phyloP scores from a whole-genome alignment of 2,797 vertebrate genomes.

The Acrossocheilus wenchowensis region DNA sequence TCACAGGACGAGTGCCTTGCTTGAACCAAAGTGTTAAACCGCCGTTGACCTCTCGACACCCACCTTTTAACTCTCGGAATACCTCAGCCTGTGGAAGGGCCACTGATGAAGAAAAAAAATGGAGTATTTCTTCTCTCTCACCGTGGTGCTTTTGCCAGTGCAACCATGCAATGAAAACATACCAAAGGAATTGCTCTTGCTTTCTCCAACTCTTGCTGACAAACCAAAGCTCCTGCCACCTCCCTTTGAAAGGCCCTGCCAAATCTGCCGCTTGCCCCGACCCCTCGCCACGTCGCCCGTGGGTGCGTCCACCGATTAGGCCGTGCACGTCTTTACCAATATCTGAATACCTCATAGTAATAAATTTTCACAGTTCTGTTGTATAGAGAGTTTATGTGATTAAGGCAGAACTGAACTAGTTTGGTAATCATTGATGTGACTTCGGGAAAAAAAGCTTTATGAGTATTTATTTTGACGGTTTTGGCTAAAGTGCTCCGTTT shows the following conservation, averaged over 20 bases:
- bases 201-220: slow-evolving; percentile 86
- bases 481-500: slow-evolving; percentile 83
- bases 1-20: slow-evolving; percentile 99
- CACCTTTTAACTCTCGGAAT: slow-evolving; percentile 97
- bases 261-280: slow-evolving; percentile 67
- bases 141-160: slow-evolving; percentile 97
- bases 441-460: slow-evolving; percentile 86
- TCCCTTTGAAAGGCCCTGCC: slow-evolving; percentile 67
- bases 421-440: slow-evolving; percentile 92
- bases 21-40: slow-evolving; percentile 99
- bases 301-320: slow-evolving; percentile 83
- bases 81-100: slow-evolving; percentile 99
- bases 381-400: slow-evolving; percentile 96
- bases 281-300: slow-evolving; percentile 67
- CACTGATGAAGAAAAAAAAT: slow-evolving; percentile 89
- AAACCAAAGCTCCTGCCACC: slow-evolving; percentile 89
- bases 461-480: slow-evolving; percentile 93
- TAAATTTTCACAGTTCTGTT: slow-evolving; percentile 95
- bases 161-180: slow-evolving; percentile 99
- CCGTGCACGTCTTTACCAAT: slow-evolving; percentile 84
- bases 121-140: slow-evolving; percentile 86
- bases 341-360: slow-evolving; percentile 99
- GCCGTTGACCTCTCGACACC: slow-evolving; percentile 94
- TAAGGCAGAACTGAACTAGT: slow-evolving; percentile 92
- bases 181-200: slow-evolving; percentile 93